Evolutionary conservation across 2,888 invertebrate species (phyloP), one percentile per base, ranked within the genome.

Genomic region (Pheosia gnoma): DNA sequence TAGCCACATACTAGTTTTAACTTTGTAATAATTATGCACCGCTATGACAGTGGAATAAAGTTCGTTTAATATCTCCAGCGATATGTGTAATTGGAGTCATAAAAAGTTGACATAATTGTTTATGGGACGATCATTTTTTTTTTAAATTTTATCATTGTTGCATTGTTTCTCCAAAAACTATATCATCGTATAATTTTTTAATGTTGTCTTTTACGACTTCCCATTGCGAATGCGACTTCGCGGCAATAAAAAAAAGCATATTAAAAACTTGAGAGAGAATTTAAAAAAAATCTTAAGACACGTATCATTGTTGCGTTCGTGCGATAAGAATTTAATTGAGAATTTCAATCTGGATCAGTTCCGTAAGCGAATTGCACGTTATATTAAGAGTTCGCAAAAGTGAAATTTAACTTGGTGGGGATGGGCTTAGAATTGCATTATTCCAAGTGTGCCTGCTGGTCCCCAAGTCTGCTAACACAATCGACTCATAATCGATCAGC

Each of bases 271-370:
- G 55, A 58, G 65, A 61, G 72, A 74, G 65, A 58, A 55, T 39
- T 41, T 9, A 38, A 37, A 37, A 47, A 55, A 55, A 54, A 54
- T 37, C 47, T 5, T 8, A 63, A 47, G 47, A n/a, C 25, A 25
- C 25, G n/a, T 65, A 59, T 63, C 60, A 65, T 68, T 70, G 74
- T 66, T 67, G 67, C 62, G 61, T 67, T 63, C 59, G 62, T 49
- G 68, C 43, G 47, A 63, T 73, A 59, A 72, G 59, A 71, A 73
- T 74, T 69, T 80, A 77, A 76, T 69, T 62, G 59, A 59, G 70
- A 71, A 71, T 78, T 74, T 79, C 76, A 73, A 75, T 72, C 52
- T 69, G 57, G 54, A 62, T 57, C 65, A 63, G 70, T 70, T 67
- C 63, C 67, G 75, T 53, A 66, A 68, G 57, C 53, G 57, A 62